Evolutionary conservation across 2,888 invertebrate species (phyloP), one percentile per base, ranked within the genome.

Genomic region (Smittia sp.): DNA sequence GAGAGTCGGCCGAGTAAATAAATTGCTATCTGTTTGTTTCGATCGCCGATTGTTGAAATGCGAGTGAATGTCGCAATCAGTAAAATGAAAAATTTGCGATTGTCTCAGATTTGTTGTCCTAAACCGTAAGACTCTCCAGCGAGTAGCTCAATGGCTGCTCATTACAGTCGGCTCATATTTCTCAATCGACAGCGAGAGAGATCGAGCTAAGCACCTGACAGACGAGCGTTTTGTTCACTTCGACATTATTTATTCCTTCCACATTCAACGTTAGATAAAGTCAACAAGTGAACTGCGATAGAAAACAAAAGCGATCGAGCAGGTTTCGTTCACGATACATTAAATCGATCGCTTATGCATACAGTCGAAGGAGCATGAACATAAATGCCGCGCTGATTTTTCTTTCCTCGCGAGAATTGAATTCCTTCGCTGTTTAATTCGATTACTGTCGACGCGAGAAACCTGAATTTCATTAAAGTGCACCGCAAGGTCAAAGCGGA

Each of bases 221-320:
- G 25, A 6, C 9, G 4, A 24, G 3, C 9, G 25, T n/a, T 63
- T 25, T 63, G 63, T 63, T 63, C 22, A 22, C 6, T 20, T 63
- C n/a, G 63, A 63, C 9, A 38, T 70, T 38, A 70, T 54, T 69
- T n/a, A 70, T 70, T 70, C 70, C 27, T 58, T n/a, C 58, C 70
- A 58, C 70, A 58, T 41, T 70, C 22, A 32, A 54, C 27, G 54
- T 54, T 58, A 58, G 38, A 38, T 70, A 18, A 38, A 70, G 54
- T 58, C 54, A 70, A 32, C 46, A 69, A 11, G 15, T 11, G 66
- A 66, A 20, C 39, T 65, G 9, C 20, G 62, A 62, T 52, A 13
- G 58, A 63, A 63, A 63, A 63, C 63, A 63, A 63, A 63, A 63
- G 27, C 66, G 18, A 18, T 3, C 39, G 22, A 63, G 27, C 63